These are phyloP conservation scores for Cervus canadensis DNA, from an alignment of 2,113 vertebrate genomes.

Conservation along the genomic window DNA sequence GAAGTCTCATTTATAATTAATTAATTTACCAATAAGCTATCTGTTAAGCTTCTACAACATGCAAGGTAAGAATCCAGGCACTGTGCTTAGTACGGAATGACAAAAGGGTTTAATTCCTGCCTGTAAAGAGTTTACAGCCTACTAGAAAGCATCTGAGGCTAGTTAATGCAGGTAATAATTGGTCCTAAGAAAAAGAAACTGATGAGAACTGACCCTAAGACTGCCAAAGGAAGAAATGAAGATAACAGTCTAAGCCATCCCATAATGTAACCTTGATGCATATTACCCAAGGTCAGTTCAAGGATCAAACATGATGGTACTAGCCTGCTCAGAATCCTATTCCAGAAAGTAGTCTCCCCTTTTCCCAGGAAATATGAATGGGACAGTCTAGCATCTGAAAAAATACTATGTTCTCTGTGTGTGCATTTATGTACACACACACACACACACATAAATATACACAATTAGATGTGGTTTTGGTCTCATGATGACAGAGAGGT, in stretches of 20 bases:
- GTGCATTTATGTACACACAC: background rate
- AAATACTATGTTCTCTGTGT: background rate
- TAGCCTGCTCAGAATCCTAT: slow-evolving; percentile 22
- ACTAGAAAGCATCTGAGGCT: background rate
- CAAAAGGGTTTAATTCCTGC: slow-evolving; percentile 26
- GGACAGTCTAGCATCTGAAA: background rate
- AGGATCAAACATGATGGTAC: background rate
- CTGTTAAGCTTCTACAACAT: slow-evolving; percentile 35
- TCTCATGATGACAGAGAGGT: background rate
- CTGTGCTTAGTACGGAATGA: slow-evolving; percentile 17
- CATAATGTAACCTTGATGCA: background rate
- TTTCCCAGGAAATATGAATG: background rate
- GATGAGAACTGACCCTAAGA: background rate
- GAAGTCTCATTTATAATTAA: slow-evolving; percentile 57
- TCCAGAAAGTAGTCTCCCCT: background rate
- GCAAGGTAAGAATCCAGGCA: slow-evolving; percentile 23
- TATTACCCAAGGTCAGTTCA: slow-evolving; percentile 1
- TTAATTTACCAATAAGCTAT: slow-evolving; percentile 52
- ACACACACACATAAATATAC: background rate
- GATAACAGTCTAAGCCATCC: background rate
- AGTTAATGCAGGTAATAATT: slow-evolving; percentile 32
- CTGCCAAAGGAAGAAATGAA: background rate
- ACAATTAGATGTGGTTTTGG: background rate
- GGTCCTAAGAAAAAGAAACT: background rate
- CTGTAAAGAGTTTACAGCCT: background rate